phyloP scores from a whole-genome alignment of 2,888 invertebrate species.

The Ichneumoninae sp. region DNA sequence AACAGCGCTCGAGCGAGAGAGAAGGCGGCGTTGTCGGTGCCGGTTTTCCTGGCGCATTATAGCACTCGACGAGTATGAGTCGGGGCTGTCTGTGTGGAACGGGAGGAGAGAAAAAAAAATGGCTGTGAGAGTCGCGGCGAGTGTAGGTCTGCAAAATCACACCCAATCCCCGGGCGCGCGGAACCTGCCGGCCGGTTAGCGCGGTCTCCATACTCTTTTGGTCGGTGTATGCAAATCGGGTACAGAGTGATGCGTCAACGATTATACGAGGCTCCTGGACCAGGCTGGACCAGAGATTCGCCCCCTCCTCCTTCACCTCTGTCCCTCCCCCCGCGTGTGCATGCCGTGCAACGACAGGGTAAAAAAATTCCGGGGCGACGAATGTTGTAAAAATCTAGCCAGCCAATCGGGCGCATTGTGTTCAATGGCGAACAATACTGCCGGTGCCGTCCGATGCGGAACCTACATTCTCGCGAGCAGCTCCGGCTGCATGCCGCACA shows the following conservation, averaged over 20 bases:
- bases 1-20: conserved; percentile 41
- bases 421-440: conserved; percentile 80
- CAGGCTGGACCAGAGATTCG: conserved; percentile 47
- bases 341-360: conserved; percentile 53
- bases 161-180: conserved; percentile 61
- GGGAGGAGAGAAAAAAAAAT: conserved; percentile 60
- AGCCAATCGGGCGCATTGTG: conserved; percentile 83
- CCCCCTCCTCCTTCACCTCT: neutral
- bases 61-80: conserved; percentile 29
- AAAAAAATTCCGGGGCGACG: conserved; percentile 75
- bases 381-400: conserved; percentile 82
- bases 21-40: conserved; percentile 55
- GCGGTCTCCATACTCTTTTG: conserved; percentile 72
- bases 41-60: conserved; percentile 63
- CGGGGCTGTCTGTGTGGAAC: conserved; percentile 47
- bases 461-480: conserved; percentile 61
- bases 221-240: conserved; percentile 81
- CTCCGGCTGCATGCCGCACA: conserved; percentile 16
- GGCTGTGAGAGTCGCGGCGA: conserved; percentile 55
- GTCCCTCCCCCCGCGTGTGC: neutral
- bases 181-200: conserved; percentile 53
- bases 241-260: conserved; percentile 80
- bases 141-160: conserved; percentile 66
- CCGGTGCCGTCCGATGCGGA: conserved; percentile 68
- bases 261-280: conserved; percentile 76